Evolutionary conservation across 2,888 invertebrate species (phyloP), one percentile per base, ranked within the genome.

Genomic region (Euclidia mi): DNA sequence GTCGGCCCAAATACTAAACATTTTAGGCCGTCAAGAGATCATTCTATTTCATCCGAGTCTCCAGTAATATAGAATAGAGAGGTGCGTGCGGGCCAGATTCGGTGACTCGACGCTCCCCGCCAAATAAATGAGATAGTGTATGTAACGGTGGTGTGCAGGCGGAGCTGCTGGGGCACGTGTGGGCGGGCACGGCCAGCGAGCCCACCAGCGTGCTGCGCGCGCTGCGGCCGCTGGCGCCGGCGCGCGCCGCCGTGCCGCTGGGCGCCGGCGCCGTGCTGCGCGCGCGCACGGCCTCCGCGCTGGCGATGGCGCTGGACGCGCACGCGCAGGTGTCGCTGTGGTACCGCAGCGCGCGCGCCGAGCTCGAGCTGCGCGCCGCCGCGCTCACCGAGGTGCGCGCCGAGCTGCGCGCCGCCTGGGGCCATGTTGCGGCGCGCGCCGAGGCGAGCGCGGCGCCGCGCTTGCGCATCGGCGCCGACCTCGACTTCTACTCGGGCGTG

Each of bases 161-260:
- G 38, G 89, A 89, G 85, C 79, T 91, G 76, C 80, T 91, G 71
- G 87, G 78, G 2, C 90, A 85, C 82, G 82, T 92, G 79, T 92
- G 92, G 92, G 81, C 89, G 42, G 92, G 91, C 79, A 65, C 89
- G 51, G 92, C 82, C 76, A 81, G 85, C 76, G 48, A 64, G 73
- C 79, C 89, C 34, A 84, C 87, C 65, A 60, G 79, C 25, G 89
- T 73, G 76, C 71, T 87, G 82, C 91, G 91, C 71, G 88, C 71
- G 47, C 52, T 56, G 51, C 20, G 42, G 15, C 58, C 56, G 62
- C 63, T 43, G 49, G 38, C 65, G 67, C 10, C 4, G 3, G 9
- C 3, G 46, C 29, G 41, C 28, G 47, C 34, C 31, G 42, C 49
- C 12, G 65, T 65, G 53, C 35, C 74, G 58, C 64, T 73, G 50